phyloP scores from a whole-genome alignment of 1,140 invertebrate genomes.

The Micrasema minimum region DNA sequence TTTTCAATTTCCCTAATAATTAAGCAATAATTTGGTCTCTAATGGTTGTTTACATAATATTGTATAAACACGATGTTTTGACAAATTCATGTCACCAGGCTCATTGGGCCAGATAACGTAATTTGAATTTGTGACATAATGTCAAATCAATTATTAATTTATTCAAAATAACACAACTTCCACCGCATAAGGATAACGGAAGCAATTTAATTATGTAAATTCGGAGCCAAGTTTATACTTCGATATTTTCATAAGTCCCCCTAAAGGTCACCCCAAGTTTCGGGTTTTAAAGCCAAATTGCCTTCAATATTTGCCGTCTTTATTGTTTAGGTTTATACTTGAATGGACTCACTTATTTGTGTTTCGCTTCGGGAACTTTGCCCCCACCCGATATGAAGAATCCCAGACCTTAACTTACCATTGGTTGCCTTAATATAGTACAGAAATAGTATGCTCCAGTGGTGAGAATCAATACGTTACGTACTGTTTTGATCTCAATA shows the following conservation, averaged over 20 bases:
- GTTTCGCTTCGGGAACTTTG: constrained; percentile 26
- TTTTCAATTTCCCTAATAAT: too few relatives aligned
- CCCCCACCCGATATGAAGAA: constrained; percentile 13
- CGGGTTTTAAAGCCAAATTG: constrained; percentile 32
- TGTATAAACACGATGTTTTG: background rate
- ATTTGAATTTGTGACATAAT: constrained; percentile 21
- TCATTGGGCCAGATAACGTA: background rate
- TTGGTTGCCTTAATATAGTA: too few relatives aligned
- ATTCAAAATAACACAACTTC: constrained; percentile 32
- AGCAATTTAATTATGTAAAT: constrained; percentile 36
- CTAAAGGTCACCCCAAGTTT: constrained; percentile 6
- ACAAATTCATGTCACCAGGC: background rate
- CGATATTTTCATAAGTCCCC: constrained; percentile 24
- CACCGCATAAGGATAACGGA: constrained; percentile 16
- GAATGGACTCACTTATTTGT: constrained; percentile 25
- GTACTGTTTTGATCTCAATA: too few relatives aligned
- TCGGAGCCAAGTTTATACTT: constrained; percentile 21
- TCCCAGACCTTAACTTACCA: background rate
- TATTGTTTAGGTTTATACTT: constrained; percentile 37
- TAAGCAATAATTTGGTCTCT: background rate
- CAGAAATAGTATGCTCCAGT: too few relatives aligned
- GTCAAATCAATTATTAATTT: constrained; percentile 38
- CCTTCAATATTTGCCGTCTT: constrained; percentile 30
- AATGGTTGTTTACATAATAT: background rate
- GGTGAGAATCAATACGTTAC: too few relatives aligned